phyloP scores from a whole-genome alignment of 2,797 vertebrate genomes.

The Paratrypauchen microcephalus region DNA sequence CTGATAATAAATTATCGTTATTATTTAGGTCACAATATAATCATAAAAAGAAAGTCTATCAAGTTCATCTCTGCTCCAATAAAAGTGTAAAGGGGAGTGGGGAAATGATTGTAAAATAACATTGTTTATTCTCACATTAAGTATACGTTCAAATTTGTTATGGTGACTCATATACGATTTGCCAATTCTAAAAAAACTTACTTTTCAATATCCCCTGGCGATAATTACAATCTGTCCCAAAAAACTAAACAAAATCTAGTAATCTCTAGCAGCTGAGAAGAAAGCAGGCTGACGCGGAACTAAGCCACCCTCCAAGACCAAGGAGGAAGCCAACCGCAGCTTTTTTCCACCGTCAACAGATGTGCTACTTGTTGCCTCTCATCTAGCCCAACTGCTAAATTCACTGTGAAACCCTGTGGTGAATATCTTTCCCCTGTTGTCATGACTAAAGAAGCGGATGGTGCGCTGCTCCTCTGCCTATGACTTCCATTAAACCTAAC shows the following conservation, averaged over 20 bases:
- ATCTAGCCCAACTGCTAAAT: slow-evolving; percentile 41
- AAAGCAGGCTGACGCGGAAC: slow-evolving; percentile 24
- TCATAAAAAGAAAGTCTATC: no score
- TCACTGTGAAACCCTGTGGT: slow-evolving; percentile 29
- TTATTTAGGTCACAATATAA: no score
- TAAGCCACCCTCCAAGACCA: slow-evolving; percentile 31
- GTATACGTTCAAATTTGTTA: no score
- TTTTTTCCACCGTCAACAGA: slow-evolving; percentile 50
- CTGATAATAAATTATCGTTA: neutral
- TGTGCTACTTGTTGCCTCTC: slow-evolving; percentile 60
- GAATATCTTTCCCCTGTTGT: slow-evolving; percentile 32
- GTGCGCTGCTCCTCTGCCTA: slow-evolving; percentile 22
- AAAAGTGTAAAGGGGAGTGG: no score
- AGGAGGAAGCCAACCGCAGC: slow-evolving; percentile 26
- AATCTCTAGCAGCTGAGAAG: slow-evolving; percentile 24
- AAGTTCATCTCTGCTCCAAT: no score
- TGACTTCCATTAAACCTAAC: slow-evolving; percentile 61
- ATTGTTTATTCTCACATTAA: no score
- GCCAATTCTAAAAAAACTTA: no score
- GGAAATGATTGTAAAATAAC: no score
- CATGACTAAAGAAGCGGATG: slow-evolving; percentile 23
- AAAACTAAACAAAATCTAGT: neutral
- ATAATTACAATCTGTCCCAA: slow-evolving; percentile 8
- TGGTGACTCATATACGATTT: no score
- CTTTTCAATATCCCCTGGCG: neutral